Percentiles rank a stretch among this genome's conserved stretches.
These are phyloP conservation scores for Sinonovacula constricta DNA, from an alignment of 1,140 invertebrate species.

Conservation along the genomic window DNA sequence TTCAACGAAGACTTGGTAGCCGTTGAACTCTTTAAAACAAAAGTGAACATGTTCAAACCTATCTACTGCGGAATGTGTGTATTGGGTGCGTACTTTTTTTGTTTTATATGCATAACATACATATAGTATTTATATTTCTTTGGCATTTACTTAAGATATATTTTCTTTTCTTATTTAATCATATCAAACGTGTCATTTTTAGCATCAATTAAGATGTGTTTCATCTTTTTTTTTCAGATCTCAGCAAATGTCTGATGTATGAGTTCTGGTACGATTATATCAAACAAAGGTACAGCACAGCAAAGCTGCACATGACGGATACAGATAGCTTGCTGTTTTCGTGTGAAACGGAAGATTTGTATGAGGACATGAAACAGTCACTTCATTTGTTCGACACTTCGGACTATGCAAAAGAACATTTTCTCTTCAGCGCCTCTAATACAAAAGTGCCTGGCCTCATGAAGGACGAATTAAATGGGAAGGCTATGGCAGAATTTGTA, in stretches of 20 bases:
- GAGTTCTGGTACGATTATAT: constrained; percentile 65
- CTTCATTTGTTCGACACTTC: constrained; percentile 40
- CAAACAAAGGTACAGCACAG: constrained; percentile 62
- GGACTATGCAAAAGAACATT: constrained; percentile 49
- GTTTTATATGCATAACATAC: too few species aligned
- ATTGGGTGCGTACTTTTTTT: constrained; percentile 59
- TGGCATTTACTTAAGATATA: too few species aligned
- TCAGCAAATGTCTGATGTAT: constrained; percentile 58
- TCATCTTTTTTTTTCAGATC: constrained; percentile 1
- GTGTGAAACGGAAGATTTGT: constrained; percentile 75
- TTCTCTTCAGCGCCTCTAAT: constrained; percentile 62
- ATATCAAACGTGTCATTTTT: too few species aligned
- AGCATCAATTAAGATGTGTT: too few species aligned
- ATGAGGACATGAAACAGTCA: constrained; percentile 69
- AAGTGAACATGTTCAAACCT: constrained; percentile 58
- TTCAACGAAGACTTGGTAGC: constrained; percentile 68
- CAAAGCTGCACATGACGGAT: constrained; percentile 72
- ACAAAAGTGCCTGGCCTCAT: constrained; percentile 79
- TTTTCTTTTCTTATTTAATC: too few species aligned
- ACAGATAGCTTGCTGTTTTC: constrained; percentile 77
- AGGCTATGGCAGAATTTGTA: constrained; percentile 15
- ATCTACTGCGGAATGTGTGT: constrained; percentile 62
- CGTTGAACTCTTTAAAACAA: constrained; percentile 49
- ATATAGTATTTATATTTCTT: too few species aligned
- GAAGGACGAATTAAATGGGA: constrained; percentile 79